phyloP scores from a whole-genome alignment of 1,140 invertebrate genomes.

The Oryzaephilus surinamensis region DNA sequence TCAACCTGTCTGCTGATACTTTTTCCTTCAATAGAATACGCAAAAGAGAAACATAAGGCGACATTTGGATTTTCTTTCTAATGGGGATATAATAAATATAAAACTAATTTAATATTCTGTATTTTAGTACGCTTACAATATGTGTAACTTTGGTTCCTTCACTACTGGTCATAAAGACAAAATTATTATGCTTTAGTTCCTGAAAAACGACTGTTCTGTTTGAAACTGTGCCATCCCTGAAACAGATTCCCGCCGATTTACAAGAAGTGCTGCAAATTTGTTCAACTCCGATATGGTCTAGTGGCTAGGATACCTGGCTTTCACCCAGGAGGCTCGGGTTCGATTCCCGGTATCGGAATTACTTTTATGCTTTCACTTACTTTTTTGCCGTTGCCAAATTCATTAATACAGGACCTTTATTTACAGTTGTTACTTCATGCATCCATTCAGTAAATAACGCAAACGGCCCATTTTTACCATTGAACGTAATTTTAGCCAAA shows the following conservation, averaged over 20 bases:
- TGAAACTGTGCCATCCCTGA: constrained; percentile 37
- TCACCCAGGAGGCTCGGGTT: constrained; percentile 31
- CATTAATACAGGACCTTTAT: constrained; percentile 2
- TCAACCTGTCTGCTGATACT: constrained; percentile 36
- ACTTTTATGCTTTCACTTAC: constrained; percentile 11
- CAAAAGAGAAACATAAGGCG: constrained; percentile 43
- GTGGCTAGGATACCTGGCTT: constrained; percentile 31
- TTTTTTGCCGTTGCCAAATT: constrained; percentile 11
- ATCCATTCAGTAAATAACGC: constrained; percentile 11
- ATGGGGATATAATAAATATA: constrained; percentile 9
- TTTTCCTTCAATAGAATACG: constrained; percentile 30
- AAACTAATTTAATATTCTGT: not conserved
- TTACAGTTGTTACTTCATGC: constrained; percentile 2
- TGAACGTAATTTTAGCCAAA: no score
- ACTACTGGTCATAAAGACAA: constrained; percentile 41
- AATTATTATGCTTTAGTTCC: constrained; percentile 39
- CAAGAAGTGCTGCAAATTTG: not conserved
- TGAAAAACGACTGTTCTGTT: constrained; percentile 38
- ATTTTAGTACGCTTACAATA: constrained; percentile 35
- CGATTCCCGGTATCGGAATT: constrained; percentile 29
- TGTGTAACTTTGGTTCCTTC: constrained; percentile 39
- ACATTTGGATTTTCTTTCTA: constrained; percentile 38
- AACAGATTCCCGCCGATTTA: constrained; percentile 13
- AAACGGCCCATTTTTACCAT: no score
- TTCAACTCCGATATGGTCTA: constrained; percentile 22